Evolutionary conservation across 1,140 invertebrate genomes (phyloP).

Genomic region (Trichoplusia ni): DNA sequence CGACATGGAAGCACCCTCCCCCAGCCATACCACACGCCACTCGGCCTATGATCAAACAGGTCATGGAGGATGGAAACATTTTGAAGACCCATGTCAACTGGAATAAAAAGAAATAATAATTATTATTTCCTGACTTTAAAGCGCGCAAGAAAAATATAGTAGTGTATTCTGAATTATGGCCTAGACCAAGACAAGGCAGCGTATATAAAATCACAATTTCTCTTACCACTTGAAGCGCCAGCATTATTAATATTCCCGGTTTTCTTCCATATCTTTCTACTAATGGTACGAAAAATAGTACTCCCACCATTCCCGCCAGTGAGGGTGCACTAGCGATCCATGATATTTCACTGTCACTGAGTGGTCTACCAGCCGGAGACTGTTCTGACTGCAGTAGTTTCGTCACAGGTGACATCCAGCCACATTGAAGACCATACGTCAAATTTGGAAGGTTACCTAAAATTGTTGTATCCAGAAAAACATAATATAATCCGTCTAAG

Average conservation of each 20-base stretch:
- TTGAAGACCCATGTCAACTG: conserved; percentile 33
- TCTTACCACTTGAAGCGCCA: conserved; percentile 26
- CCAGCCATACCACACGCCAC: conserved; percentile 24
- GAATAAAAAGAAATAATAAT: neutral
- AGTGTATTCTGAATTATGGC: neutral
- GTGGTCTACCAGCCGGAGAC: conserved; percentile 67
- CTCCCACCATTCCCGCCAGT: conserved; percentile 34
- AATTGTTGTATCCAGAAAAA: neutral
- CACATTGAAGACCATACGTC: conserved; percentile 77
- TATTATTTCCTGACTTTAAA: neutral
- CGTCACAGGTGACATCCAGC: conserved; percentile 81
- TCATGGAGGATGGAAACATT: neutral
- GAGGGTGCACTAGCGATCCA: conserved; percentile 71
- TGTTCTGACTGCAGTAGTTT: conserved; percentile 66
- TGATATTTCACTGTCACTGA: conserved; percentile 73
- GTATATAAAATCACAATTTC: neutral
- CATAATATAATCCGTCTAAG: neutral
- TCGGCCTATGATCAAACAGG: conserved; percentile 29
- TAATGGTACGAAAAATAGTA: neutral
- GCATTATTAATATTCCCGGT: conserved; percentile 9
- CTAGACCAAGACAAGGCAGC: too few relatives aligned
- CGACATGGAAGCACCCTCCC: conserved; percentile 31
- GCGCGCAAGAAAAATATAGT: too few relatives aligned
- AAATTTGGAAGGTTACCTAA: conserved; percentile 79
- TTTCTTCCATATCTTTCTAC: conserved; percentile 31